A percentile compares a stretch with the other conserved stretches of the same genome.
phyloP scores from a whole-genome alignment of 1,140 invertebrate species.

The Hirudo medicinalis region DNA sequence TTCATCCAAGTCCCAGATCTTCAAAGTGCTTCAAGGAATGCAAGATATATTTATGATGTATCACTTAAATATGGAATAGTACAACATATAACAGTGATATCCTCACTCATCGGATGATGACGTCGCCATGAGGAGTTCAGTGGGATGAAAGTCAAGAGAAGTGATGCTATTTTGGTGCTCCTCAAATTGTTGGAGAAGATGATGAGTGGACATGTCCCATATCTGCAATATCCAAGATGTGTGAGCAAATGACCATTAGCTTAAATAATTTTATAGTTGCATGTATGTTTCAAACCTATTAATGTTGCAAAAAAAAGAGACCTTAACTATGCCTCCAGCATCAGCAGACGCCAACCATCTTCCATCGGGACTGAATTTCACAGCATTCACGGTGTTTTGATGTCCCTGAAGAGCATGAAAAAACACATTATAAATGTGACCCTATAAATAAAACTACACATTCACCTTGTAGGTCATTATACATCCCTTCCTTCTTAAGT shows the following conservation, averaged over 20 bases:
- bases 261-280: too few species aligned
- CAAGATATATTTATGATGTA: not conserved
- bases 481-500: conserved; percentile 63
- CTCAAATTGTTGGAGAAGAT: conserved; percentile 71
- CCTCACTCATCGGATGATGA: conserved; percentile 52
- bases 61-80: too few species aligned
- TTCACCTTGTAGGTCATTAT: conserved; percentile 51
- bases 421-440: not conserved
- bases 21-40: not conserved
- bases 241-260: too few species aligned
- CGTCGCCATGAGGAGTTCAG: conserved; percentile 81
- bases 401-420: conserved; percentile 58
- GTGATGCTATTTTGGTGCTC: conserved; percentile 69
- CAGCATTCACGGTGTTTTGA: conserved; percentile 66
- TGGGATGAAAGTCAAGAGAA: conserved; percentile 88
- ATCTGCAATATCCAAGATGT: conserved; percentile 31
- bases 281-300: too few species aligned
- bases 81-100: too few species aligned
- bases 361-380: conserved; percentile 92
- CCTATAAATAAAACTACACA: conserved; percentile 27
- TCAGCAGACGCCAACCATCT: conserved; percentile 91
- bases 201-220: conserved; percentile 81
- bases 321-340: conserved; percentile 67
- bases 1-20: conserved; percentile 7
- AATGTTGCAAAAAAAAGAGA: conserved; percentile 29